Conservation (phyloP, 2,888 invertebrate species). For the Operophtera brumata region DNA sequence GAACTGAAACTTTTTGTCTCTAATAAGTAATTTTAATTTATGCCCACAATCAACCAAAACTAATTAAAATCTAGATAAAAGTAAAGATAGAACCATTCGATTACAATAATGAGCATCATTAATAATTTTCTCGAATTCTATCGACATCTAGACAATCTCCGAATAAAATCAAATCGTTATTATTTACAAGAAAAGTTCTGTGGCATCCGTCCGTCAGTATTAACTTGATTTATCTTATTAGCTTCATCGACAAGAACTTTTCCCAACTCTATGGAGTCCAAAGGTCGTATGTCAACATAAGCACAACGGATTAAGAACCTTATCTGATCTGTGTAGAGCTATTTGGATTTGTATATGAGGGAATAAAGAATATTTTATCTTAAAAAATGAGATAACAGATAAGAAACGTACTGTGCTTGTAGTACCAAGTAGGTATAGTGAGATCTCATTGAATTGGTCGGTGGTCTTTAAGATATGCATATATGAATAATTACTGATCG, state of each 20-base stretch:
- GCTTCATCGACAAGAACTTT: conserved; percentile 62
- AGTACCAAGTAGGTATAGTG: conserved; percentile 23
- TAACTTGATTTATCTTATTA: conserved; percentile 70
- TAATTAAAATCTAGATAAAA: conserved; percentile 27
- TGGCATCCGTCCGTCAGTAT: conserved; percentile 48
- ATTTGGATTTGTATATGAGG: conserved; percentile 36
- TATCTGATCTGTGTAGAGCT: conserved; percentile 42
- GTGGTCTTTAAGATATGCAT: neutral
- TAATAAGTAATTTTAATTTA: conserved; percentile 15
- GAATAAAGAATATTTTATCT: conserved; percentile 61
- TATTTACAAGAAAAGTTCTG: conserved; percentile 53
- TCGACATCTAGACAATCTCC: conserved; percentile 52
- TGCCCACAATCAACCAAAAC: conserved; percentile 21
- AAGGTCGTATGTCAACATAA: conserved; percentile 42
- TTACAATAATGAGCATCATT: conserved; percentile 47
- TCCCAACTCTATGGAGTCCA: conserved; percentile 38
- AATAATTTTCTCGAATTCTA: conserved; percentile 46
- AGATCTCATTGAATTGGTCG: conserved; percentile 30
- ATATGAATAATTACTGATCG: neutral
- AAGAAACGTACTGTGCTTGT: conserved; percentile 44
- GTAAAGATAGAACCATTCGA: conserved; percentile 32
- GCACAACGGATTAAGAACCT: conserved; percentile 39
- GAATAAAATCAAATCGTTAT: conserved; percentile 54
- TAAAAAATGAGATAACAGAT: conserved; percentile 70
- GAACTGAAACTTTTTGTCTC: neutral